phyloP scores from a whole-genome alignment of 2,888 invertebrate genomes.

The Agrochola circellaris region DNA sequence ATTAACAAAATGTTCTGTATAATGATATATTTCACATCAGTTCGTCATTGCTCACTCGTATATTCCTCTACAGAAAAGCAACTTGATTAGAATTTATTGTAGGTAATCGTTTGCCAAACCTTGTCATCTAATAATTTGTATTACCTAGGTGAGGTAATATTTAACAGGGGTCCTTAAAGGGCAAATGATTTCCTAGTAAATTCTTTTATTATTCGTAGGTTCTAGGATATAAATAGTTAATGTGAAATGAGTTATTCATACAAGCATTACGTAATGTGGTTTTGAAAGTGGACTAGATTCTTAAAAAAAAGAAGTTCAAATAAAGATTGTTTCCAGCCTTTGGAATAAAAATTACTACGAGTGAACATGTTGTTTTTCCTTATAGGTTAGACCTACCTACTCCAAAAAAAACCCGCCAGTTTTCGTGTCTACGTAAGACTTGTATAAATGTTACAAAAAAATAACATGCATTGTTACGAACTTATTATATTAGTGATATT shows the following conservation, averaged over 20 bases:
- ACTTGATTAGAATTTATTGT: background rate
- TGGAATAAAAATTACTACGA: background rate
- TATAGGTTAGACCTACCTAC: background rate
- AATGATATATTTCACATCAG: background rate
- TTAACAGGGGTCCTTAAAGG: background rate
- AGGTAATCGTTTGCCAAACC: background rate
- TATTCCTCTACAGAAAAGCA: background rate
- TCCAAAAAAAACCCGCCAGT: background rate
- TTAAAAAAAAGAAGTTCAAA: background rate
- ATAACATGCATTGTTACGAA: background rate
- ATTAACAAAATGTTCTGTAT: constrained; percentile 15
- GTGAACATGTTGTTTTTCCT: background rate
- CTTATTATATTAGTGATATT: background rate
- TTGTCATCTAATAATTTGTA: background rate
- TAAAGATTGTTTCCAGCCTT: background rate
- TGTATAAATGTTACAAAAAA: too few species aligned
- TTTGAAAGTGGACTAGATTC: background rate
- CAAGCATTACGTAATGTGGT: background rate
- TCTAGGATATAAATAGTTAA: background rate
- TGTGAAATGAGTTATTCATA: constrained; percentile 2
- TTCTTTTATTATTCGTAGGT: too few species aligned
- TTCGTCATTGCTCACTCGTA: background rate
- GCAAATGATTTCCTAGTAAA: background rate
- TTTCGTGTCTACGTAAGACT: background rate
- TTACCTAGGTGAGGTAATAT: background rate